These are phyloP conservation scores for Oscheius sp. DNA, from an alignment of 2,888 invertebrate genomes.

Conservation along the genomic window DNA sequence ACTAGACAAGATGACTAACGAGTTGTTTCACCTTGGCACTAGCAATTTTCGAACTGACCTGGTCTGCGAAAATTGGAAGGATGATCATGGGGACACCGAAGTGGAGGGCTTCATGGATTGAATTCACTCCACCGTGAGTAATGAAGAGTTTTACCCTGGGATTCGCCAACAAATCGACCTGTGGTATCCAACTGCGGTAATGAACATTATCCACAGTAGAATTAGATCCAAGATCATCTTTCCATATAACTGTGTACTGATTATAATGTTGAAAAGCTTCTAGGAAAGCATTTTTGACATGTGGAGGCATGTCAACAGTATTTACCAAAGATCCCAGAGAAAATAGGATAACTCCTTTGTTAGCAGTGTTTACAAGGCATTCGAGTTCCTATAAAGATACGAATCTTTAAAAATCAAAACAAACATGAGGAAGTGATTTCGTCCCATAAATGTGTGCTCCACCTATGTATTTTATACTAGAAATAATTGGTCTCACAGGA, in stretches of 20 bases:
- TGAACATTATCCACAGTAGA: constrained; percentile 38
- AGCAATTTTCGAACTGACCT: too few species aligned
- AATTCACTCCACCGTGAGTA: constrained; percentile 49
- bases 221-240: constrained; percentile 30
- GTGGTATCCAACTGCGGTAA: constrained; percentile 41
- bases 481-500: constrained; percentile 35
- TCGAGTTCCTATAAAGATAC: constrained; percentile 32
- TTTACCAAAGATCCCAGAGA: constrained; percentile 43
- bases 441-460: constrained; percentile 36
- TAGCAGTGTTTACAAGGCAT: constrained; percentile 6
- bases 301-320: constrained; percentile 39
- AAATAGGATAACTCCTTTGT: constrained; percentile 40
- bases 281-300: constrained; percentile 38
- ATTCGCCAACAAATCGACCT: constrained; percentile 47
- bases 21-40: too few species aligned
- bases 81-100: constrained; percentile 46
- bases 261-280: constrained; percentile 40
- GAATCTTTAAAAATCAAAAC: background rate
- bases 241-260: constrained; percentile 43
- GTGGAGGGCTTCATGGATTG: constrained; percentile 39
- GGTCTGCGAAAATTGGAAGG: constrained; percentile 46
- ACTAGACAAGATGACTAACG: too few species aligned
- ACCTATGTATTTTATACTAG: constrained; percentile 39
- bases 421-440: constrained; percentile 19
- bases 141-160: constrained; percentile 42